A percentile compares a stretch with the other conserved stretches of the same genome.
These are phyloP conservation scores for Pristis pectinata DNA, from an alignment of 2,797 vertebrate genomes.

Conservation along the genomic window DNA sequence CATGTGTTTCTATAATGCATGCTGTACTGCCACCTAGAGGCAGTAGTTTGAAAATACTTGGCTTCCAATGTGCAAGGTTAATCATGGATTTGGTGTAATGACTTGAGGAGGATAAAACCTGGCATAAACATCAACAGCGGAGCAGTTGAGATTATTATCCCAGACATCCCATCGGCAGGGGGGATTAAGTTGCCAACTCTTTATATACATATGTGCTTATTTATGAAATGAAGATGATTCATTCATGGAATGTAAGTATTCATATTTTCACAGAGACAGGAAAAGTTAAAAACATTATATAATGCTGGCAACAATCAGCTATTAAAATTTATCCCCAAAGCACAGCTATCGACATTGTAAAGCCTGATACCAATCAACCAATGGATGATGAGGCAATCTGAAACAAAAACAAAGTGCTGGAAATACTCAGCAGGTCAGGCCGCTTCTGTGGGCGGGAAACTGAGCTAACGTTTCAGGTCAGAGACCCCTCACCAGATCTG, in stretches of 20 bases:
- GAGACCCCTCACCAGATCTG: too few species aligned
- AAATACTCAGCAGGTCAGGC: too few species aligned
- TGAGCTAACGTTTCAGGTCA: too few species aligned
- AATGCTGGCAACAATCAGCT: background rate
- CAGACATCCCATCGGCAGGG: background rate
- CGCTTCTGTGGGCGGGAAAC: too few species aligned
- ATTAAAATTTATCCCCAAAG: background rate
- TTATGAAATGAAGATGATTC: background rate
- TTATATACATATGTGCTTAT: background rate
- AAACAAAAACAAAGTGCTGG: too few species aligned
- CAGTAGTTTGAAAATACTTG: background rate
- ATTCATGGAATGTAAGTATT: background rate
- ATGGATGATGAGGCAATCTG: too few species aligned
- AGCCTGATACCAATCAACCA: background rate
- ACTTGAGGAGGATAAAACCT: background rate
- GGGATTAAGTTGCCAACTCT: background rate
- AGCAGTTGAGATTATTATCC: background rate
- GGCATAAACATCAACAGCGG: background rate
- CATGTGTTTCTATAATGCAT: background rate
- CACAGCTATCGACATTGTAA: background rate
- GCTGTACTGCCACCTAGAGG: slow-evolving; percentile 28
- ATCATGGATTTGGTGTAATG: background rate
- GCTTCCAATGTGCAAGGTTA: background rate
- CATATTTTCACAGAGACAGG: background rate
- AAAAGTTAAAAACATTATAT: background rate